Percentiles rank a stretch among this genome's conserved stretches.
phyloP scores from a whole-genome alignment of 1,140 invertebrate species.

The Ooceraea biroi region DNA sequence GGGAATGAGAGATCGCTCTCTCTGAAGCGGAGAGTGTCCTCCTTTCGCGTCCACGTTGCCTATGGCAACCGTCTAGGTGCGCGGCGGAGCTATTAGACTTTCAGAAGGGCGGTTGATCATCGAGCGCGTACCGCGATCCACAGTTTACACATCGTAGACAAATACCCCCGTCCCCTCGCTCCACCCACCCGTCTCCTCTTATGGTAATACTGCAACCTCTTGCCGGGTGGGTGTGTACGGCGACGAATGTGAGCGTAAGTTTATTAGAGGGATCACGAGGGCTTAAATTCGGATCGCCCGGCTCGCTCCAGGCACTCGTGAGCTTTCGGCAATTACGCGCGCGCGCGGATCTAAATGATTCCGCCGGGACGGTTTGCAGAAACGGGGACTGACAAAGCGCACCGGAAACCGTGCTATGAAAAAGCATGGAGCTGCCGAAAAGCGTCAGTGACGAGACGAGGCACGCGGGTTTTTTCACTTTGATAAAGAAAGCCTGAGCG shows the following conservation, averaged over 20 bases:
- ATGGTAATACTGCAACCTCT: constrained; percentile 73
- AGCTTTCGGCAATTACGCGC: constrained; percentile 70
- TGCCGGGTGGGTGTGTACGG: constrained; percentile 31
- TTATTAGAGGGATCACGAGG: constrained; percentile 75
- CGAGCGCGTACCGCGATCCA: constrained; percentile 76
- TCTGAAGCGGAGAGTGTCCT: constrained; percentile 39
- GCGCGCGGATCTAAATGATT: constrained; percentile 37
- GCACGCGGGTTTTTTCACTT: neutral
- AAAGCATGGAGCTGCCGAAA: constrained; percentile 15
- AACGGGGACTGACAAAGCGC: too few relatives aligned
- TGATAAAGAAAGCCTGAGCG: neutral
- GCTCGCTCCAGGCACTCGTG: constrained; percentile 29
- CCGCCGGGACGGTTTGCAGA: neutral
- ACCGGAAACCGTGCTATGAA: neutral
- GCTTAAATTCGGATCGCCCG: constrained; percentile 73
- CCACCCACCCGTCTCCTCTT: constrained; percentile 39
- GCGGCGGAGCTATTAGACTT: constrained; percentile 79
- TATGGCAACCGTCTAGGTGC: constrained; percentile 75
- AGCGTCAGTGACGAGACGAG: neutral
- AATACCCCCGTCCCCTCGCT: constrained; percentile 73
- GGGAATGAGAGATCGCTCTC: constrained; percentile 63
- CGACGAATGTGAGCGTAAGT: constrained; percentile 75
- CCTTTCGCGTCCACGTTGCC: constrained; percentile 72
- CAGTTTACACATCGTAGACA: constrained; percentile 79
- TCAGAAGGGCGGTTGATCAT: constrained; percentile 79